A percentile compares a stretch with the other conserved stretches of the same genome.
phyloP scores from a whole-genome alignment of 2,113 vertebrate species.

The Chitala chitala region DNA sequence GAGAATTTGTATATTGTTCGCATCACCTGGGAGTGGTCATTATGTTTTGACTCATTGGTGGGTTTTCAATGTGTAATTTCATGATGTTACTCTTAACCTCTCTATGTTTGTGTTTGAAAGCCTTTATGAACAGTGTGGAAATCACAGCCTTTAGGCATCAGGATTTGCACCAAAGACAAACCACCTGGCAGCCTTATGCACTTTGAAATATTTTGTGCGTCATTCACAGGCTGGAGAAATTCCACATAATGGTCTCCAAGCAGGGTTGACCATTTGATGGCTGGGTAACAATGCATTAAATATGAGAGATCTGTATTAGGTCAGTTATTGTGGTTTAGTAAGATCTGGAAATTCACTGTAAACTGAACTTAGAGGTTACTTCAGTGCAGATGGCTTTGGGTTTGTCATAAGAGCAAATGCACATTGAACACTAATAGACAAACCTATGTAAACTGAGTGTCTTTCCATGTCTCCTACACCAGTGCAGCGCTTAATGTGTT shows the following conservation, averaged over 20 bases:
- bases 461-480: neutral
- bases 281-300: neutral
- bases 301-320: constrained; percentile 53
- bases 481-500: neutral
- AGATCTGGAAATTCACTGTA: constrained; percentile 73
- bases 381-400: constrained; percentile 77
- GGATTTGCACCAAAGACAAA: neutral
- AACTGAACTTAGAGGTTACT: constrained; percentile 81
- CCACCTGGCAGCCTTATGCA: neutral
- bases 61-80: too few species aligned
- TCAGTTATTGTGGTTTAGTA: constrained; percentile 77
- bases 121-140: too few species aligned
- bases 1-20: too few species aligned
- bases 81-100: too few species aligned
- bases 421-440: constrained; percentile 72
- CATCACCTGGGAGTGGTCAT: too few species aligned
- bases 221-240: neutral
- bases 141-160: too few species aligned
- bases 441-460: constrained; percentile 38
- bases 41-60: too few species aligned
- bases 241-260: neutral
- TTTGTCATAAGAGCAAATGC: constrained; percentile 68
- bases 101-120: too few species aligned
- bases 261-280: too few species aligned
- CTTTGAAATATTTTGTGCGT: neutral